Conservation (phyloP, 2,888 invertebrate genomes). For the Caenorhabditis sinica region DNA sequence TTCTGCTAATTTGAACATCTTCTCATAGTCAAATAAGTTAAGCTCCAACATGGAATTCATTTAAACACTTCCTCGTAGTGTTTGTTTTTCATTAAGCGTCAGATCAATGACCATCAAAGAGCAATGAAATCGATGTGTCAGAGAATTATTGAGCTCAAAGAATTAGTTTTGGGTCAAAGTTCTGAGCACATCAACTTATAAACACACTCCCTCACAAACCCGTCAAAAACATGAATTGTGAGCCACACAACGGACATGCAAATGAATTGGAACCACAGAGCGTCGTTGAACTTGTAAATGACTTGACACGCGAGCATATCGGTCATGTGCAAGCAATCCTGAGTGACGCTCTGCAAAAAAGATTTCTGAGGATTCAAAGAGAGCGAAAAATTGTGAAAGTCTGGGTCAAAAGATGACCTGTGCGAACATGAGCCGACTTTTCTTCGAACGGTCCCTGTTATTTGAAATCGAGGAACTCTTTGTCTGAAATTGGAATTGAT, state of each 20-base stretch:
- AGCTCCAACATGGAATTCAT: too few relatives aligned
- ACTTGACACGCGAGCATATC: conserved; percentile 65
- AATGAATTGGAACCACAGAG: conserved; percentile 66
- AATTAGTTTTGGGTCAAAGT: conserved; percentile 21
- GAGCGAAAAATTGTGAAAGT: conserved; percentile 1
- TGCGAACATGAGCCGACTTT: conserved; percentile 51
- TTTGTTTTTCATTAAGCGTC: too few relatives aligned
- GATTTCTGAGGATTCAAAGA: conserved; percentile 31
- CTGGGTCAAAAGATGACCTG: conserved; percentile 36
- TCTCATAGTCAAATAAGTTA: too few relatives aligned
- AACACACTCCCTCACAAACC: conserved; percentile 37
- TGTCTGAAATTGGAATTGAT: conserved; percentile 3
- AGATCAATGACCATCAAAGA: conserved; percentile 3
- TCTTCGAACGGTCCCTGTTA: background rate
- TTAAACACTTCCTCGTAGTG: too few relatives aligned
- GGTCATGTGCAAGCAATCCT: conserved; percentile 62
- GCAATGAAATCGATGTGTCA: conserved; percentile 1
- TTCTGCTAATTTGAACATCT: too few relatives aligned
- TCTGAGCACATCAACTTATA: conserved; percentile 15
- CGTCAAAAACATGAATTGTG: conserved; percentile 65
- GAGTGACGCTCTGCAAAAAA: conserved; percentile 64
- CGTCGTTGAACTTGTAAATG: conserved; percentile 65
- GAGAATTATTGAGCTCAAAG: conserved; percentile 21
- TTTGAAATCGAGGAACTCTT: background rate
- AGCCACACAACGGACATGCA: conserved; percentile 66